phyloP scores from a whole-genome alignment of 2,113 vertebrate genomes.

The Oenanthe oenanthe region DNA sequence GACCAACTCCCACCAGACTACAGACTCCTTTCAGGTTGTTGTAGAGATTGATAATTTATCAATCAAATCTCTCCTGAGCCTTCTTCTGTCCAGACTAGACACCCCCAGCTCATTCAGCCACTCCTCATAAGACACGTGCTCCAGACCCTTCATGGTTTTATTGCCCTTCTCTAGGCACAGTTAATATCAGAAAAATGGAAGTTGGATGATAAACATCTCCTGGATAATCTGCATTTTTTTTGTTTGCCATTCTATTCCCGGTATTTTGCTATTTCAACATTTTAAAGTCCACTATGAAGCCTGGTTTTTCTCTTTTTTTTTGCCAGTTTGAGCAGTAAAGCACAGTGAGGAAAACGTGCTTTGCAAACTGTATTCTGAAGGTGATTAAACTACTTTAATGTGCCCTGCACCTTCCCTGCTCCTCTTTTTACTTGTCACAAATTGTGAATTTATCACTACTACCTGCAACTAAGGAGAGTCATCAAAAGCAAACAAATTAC shows the following conservation, averaged over 20 bases:
- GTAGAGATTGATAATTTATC: neutral
- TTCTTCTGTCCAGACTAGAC: neutral
- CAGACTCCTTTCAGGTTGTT: neutral
- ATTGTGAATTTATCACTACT: conserved; percentile 34
- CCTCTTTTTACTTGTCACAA: conserved; percentile 34
- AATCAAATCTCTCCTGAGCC: neutral
- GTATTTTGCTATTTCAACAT: neutral
- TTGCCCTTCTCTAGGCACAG: neutral
- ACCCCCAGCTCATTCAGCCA: neutral
- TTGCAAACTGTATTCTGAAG: neutral
- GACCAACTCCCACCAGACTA: fast-evolving
- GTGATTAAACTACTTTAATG: conserved; percentile 4
- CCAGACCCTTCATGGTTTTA: neutral
- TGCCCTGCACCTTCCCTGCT: neutral
- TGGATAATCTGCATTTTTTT: neutral
- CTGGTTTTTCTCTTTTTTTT: neutral
- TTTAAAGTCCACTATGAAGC: neutral
- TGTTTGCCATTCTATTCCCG: neutral
- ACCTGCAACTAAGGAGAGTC: conserved; percentile 13
- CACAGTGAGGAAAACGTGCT: neutral
- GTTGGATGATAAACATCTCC: neutral
- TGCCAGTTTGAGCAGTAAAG: neutral
- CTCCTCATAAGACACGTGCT: neutral
- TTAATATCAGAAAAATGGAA: neutral
- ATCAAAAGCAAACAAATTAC: conserved; percentile 40